phyloP scores from a whole-genome alignment of 2,797 vertebrate species.

The Coluber constrictor region DNA sequence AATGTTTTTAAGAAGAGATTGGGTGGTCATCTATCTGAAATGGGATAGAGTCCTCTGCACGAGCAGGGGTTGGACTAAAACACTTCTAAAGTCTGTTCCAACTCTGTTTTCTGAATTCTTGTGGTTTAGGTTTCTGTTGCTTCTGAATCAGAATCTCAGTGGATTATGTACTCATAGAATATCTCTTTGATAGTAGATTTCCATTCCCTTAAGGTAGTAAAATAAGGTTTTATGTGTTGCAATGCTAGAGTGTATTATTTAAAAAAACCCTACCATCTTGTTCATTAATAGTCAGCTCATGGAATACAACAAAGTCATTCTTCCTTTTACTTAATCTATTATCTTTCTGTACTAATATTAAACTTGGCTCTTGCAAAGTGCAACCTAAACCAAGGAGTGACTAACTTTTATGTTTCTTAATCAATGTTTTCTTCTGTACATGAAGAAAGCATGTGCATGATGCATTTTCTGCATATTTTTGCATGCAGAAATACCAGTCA shows the following conservation, averaged over 20 bases:
- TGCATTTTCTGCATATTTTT: background rate
- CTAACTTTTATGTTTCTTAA: background rate
- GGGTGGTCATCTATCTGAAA: no score
- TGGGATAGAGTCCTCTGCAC: background rate
- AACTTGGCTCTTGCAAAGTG: background rate
- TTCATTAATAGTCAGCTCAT: background rate
- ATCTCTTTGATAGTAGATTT: background rate
- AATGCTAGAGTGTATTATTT: background rate
- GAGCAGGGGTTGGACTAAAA: background rate
- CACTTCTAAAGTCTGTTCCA: background rate
- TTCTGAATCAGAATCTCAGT: background rate
- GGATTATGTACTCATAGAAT: slow-evolving; percentile 6
- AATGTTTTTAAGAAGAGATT: background rate
- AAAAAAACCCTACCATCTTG: background rate
- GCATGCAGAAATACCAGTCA: background rate
- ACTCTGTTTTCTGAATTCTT: slow-evolving; percentile 1
- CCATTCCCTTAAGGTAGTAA: background rate
- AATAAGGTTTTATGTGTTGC: background rate
- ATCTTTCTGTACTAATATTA: background rate
- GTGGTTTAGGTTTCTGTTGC: background rate
- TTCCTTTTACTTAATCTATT: background rate
- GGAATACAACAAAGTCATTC: background rate
- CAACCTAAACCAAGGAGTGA: background rate
- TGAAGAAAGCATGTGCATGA: background rate
- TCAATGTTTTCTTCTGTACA: background rate